These are phyloP conservation scores for Anas acuta DNA, from an alignment of 2,797 vertebrate species.

Conservation along the genomic window DNA sequence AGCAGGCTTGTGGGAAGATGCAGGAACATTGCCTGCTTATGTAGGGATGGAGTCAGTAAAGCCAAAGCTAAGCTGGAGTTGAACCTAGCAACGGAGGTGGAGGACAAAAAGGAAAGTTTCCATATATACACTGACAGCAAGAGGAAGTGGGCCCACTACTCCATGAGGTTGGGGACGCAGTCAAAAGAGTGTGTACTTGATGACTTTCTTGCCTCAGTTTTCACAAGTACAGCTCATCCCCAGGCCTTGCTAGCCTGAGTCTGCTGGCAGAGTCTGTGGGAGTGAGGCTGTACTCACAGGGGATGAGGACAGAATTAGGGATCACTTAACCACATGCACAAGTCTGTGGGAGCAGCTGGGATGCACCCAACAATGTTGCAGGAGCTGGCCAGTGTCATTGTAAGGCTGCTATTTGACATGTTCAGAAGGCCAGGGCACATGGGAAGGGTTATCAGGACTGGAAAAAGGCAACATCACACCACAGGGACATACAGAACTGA, in stretches of 20 bases:
- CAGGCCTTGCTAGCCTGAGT: background rate
- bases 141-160: background rate
- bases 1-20: background rate
- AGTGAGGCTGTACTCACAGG: background rate
- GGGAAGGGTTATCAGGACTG: background rate
- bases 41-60: background rate
- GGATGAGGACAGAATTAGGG: background rate
- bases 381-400: background rate
- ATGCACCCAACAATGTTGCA: background rate
- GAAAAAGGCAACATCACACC: background rate
- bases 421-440: background rate
- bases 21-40: background rate
- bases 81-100: background rate
- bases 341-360: background rate
- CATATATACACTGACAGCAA: rapidly evolving
- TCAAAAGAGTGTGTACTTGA: background rate
- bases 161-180: background rate
- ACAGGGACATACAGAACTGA: background rate
- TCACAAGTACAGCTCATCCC: background rate
- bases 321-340: background rate
- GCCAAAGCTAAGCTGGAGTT: background rate
- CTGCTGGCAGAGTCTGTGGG: background rate
- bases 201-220: background rate
- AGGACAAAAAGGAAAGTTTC: background rate
- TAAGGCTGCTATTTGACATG: background rate